These are phyloP conservation scores for Heliconius cydno DNA, from an alignment of 2,888 invertebrate genomes.

Conservation along the genomic window DNA sequence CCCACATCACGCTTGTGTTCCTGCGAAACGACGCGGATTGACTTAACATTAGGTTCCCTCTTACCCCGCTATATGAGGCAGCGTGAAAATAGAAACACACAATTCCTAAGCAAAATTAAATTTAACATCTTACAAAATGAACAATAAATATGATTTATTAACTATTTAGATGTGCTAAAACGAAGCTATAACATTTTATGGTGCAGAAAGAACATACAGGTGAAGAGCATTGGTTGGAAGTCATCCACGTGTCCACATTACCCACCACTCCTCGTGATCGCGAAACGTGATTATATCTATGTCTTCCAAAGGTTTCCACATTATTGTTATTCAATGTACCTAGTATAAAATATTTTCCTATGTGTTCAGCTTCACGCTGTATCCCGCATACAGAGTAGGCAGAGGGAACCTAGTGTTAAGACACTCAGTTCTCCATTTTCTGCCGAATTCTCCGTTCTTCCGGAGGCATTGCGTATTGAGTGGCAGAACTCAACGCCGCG, in stretches of 20 bases:
- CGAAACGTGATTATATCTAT: constrained; percentile 17
- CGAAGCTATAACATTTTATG: constrained; percentile 1
- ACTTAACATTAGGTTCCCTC: no score
- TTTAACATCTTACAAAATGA: background rate
- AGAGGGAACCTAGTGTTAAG: no score
- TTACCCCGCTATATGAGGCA: no score
- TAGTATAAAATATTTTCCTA: constrained; percentile 15
- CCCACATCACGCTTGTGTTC: no score
- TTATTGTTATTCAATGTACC: background rate
- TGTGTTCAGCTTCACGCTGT: background rate
- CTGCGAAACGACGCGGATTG: no score
- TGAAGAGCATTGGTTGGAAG: constrained; percentile 1
- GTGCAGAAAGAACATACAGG: background rate
- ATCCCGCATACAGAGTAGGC: no score
- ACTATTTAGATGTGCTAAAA: background rate
- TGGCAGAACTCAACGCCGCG: no score
- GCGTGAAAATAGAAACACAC: no score
- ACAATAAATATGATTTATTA: constrained; percentile 4
- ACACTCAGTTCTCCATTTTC: no score
- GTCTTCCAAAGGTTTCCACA: background rate
- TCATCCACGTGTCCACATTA: constrained; percentile 14
- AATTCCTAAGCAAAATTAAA: background rate
- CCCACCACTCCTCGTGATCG: constrained; percentile 15
- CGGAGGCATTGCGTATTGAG: no score
- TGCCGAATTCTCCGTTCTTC: no score